Evolutionary conservation across 1,140 invertebrate species (phyloP).

Genomic region (Rhizoglyphus robini): DNA sequence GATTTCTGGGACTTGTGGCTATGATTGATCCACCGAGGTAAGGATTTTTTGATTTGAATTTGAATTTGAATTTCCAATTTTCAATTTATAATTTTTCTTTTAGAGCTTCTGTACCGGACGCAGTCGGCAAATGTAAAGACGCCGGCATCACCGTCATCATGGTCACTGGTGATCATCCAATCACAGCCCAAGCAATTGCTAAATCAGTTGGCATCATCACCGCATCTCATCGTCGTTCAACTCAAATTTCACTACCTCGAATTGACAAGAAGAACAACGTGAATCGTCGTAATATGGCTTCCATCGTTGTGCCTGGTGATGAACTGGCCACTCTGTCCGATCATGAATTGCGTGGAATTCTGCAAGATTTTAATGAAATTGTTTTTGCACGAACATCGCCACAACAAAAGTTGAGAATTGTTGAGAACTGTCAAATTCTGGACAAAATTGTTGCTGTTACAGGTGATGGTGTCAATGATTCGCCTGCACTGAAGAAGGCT

Average conservation of each 20-base stretch:
- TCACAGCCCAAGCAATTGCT: conserved; percentile 39
- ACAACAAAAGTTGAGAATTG: conserved; percentile 97
- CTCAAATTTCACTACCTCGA: neutral
- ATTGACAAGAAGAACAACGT: conserved; percentile 43
- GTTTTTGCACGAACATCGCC: conserved; percentile 97
- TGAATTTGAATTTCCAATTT: too few species aligned
- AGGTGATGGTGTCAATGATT: conserved; percentile 85
- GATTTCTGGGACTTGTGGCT: conserved; percentile 36
- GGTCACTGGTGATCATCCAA: conserved; percentile 28
- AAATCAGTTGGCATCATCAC: conserved; percentile 41
- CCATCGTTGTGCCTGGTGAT: conserved; percentile 55
- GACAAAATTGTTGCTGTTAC: conserved; percentile 89
- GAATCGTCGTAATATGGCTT: conserved; percentile 76
- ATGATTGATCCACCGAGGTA: conserved; percentile 32
- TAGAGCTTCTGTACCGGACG: conserved; percentile 31
- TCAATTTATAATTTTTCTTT: too few species aligned
- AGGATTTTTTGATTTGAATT: too few species aligned
- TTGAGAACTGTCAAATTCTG: conserved; percentile 64
- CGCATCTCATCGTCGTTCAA: conserved; percentile 7
- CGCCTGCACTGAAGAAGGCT: conserved; percentile 92
- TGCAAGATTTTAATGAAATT: conserved; percentile 51
- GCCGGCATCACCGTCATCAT: conserved; percentile 31
- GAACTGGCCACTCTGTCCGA: conserved; percentile 49
- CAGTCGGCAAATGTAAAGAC: conserved; percentile 30
- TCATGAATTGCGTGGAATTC: conserved; percentile 43